phyloP scores from a whole-genome alignment of 2,113 vertebrate species.

The Bos indicus region DNA sequence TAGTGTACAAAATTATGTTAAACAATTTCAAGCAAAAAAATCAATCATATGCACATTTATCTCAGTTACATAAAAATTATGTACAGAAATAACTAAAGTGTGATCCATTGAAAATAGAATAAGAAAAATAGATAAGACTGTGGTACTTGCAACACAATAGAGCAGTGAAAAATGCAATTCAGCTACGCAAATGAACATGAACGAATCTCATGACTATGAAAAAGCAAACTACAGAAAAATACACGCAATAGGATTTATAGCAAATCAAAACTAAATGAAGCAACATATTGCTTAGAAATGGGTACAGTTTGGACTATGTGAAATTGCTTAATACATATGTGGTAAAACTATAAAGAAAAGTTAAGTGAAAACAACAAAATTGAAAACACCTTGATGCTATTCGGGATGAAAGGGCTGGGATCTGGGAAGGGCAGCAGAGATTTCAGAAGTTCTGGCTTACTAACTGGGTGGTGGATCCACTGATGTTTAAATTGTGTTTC shows the following conservation, averaged over 20 bases:
- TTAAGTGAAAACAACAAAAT: neutral
- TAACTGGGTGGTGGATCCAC: neutral
- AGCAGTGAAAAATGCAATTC: neutral
- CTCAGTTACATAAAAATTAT: neutral
- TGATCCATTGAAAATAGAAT: neutral
- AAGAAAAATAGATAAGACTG: neutral
- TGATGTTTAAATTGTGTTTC: neutral
- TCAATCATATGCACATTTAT: neutral
- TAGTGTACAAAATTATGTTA: neutral
- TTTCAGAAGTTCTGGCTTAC: neutral
- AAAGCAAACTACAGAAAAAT: neutral
- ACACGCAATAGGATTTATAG: neutral
- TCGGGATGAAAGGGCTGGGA: neutral
- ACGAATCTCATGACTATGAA: neutral
- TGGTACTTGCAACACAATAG: neutral
- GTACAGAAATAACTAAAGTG: neutral
- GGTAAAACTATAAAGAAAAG: neutral
- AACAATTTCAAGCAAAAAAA: neutral
- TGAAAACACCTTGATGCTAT: neutral
- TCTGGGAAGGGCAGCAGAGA: neutral
- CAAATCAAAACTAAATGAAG: neutral
- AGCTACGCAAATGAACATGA: neutral
- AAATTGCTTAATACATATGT: neutral
- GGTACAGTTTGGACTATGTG: neutral
- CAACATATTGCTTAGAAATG: neutral